Percentiles rank a stretch among this genome's conserved stretches.
These are phyloP conservation scores for Sebastes minor DNA, from an alignment of 2,797 vertebrate genomes.

Conservation along the genomic window DNA sequence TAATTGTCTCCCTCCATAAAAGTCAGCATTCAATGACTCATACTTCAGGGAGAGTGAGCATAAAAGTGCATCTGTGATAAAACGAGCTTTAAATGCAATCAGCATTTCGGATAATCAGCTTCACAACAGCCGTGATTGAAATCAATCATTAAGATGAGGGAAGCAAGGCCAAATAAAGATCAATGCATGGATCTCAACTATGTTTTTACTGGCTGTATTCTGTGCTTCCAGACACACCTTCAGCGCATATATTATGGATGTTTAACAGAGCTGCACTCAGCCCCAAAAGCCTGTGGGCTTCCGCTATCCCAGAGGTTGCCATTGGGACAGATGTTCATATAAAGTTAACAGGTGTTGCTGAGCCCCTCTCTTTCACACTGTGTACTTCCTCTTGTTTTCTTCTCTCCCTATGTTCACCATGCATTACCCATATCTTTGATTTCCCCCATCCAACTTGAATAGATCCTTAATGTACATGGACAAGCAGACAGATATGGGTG, in stretches of 20 bases:
- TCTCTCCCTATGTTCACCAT: not conserved
- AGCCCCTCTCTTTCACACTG: not conserved
- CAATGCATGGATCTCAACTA: not conserved
- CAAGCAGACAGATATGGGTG: not conserved
- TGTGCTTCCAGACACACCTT: constrained; percentile 20
- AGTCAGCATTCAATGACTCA: constrained; percentile 7
- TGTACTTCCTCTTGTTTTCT: constrained; percentile 7
- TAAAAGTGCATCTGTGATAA: constrained; percentile 31
- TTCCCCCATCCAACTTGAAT: not conserved
- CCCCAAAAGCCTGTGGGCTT: constrained; percentile 33
- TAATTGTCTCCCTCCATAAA: constrained; percentile 28
- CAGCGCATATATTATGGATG: constrained; percentile 54
- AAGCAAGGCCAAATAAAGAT: constrained; percentile 23
- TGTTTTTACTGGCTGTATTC: not conserved
- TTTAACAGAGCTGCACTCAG: constrained; percentile 34
- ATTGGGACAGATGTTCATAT: constrained; percentile 62
- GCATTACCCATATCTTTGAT: constrained; percentile 3
- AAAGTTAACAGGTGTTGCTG: constrained; percentile 62
- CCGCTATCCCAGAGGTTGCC: constrained; percentile 38
- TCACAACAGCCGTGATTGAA: constrained; percentile 1
- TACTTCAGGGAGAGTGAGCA: constrained; percentile 1
- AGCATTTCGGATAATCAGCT: constrained; percentile 12
- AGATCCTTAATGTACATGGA: not conserved
- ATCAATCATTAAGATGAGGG: constrained; percentile 2
- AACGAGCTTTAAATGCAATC: constrained; percentile 10